Conservation (phyloP, 1,140 invertebrate genomes). For the Eumeta japonica region DNA sequence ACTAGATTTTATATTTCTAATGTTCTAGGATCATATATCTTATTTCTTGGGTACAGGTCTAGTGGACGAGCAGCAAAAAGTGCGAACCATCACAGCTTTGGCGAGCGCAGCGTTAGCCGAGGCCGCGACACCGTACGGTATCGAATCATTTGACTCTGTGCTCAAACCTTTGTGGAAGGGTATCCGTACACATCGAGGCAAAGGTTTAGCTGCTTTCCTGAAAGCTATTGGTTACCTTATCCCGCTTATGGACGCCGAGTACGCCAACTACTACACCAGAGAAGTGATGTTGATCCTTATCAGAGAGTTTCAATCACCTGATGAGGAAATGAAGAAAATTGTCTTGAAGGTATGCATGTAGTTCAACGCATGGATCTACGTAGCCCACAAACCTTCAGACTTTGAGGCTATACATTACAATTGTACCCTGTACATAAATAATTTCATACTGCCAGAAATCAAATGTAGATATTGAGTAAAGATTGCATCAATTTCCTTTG, state of each 20-base stretch:
- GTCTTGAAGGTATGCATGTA: conserved; percentile 82
- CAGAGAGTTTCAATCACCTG: conserved; percentile 98
- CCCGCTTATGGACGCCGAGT: conserved; percentile 99
- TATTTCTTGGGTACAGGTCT: no score
- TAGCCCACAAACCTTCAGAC: background rate
- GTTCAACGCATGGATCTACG: background rate
- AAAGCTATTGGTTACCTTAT: conserved; percentile 99
- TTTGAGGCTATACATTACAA: no score
- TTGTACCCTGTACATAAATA: conserved; percentile 4
- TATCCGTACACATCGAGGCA: conserved; percentile 96
- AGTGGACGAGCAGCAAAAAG: conserved; percentile 86
- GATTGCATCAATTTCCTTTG: no score
- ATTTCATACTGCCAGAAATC: no score
- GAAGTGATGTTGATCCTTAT: conserved; percentile 99
- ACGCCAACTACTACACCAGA: conserved; percentile 98
- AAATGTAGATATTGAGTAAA: no score
- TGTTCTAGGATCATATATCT: no score
- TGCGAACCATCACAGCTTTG: conserved; percentile 96
- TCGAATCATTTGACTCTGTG: conserved; percentile 99
- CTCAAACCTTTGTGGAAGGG: conserved; percentile 99
- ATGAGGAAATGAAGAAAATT: conserved; percentile 99
- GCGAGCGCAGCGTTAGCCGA: conserved; percentile 97
- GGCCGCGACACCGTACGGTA: conserved; percentile 98
- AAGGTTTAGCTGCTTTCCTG: conserved; percentile 97
- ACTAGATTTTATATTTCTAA: no score